Evolutionary conservation across 2,888 invertebrate species (phyloP).

Genomic region (Halictus ligatus): DNA sequence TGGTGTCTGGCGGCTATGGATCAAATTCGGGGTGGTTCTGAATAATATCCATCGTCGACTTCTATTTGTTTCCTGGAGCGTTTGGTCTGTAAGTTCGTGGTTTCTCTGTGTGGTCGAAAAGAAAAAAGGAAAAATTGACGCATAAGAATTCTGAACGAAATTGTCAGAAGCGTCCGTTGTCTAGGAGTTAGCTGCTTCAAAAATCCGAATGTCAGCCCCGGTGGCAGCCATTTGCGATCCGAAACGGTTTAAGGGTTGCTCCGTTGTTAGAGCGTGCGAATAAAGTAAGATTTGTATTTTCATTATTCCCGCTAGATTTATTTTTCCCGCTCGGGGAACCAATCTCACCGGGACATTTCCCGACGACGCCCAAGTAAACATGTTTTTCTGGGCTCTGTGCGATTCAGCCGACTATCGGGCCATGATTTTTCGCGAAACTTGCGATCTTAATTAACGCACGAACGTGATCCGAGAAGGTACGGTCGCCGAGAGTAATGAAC

Average conservation of each 20-base stretch:
- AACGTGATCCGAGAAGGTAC: background rate
- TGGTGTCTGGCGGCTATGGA: background rate
- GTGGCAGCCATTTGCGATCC: too few relatives aligned
- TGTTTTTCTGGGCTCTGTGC: background rate
- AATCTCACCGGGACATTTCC: background rate
- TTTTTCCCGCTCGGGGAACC: background rate
- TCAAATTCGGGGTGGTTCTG: background rate
- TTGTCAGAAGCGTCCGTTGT: too few relatives aligned
- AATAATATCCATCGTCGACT: background rate
- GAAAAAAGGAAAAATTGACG: too few relatives aligned
- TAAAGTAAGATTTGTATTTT: too few relatives aligned
- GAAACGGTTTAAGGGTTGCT: too few relatives aligned
- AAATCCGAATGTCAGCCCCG: too few relatives aligned
- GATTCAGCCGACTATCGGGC: background rate
- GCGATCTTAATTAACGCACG: conserved; percentile 7
- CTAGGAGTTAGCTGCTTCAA: too few relatives aligned
- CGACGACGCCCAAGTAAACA: background rate
- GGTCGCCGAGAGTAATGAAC: background rate
- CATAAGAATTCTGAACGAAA: too few relatives aligned
- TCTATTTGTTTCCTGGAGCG: background rate
- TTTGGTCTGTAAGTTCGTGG: background rate
- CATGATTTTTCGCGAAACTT: background rate
- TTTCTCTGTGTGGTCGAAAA: too few relatives aligned
- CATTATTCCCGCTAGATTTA: too few relatives aligned
- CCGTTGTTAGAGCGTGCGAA: too few relatives aligned